Evolutionary conservation across 2,797 vertebrate species (phyloP), one percentile per base, ranked within the genome.

Genomic region (Myotis findleyi): DNA sequence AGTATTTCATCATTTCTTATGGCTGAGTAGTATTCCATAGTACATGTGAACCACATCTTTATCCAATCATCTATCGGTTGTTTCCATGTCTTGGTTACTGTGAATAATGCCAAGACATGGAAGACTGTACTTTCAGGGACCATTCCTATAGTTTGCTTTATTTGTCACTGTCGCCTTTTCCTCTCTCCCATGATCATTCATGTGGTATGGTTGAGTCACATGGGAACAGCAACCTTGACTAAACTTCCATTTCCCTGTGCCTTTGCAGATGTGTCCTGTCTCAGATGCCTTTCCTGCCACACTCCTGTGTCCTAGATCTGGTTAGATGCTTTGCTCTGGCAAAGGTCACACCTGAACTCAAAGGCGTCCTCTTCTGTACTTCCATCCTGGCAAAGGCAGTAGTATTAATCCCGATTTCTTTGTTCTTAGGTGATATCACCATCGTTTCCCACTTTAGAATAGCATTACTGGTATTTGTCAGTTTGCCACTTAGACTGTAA

Each of bases 321-420:
- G 91, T 87, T 76, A 89, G 86, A 83, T 89, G 51, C 49, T 69
- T 96, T 91, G 23, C 38, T 92, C 59, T 72, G 66, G 44, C 73
- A 88, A 92, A 95, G 75, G 64, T 66, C 93, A 92, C 73, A 81
- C 44, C 79, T 84, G 72, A 72, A 91, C 75, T 93, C 16, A 55
- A 30, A 62, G 75, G 75, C 27, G 16, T 27, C 44, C 23, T 80
- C 81, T 71, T 89, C 84, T 57, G 4, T 77, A 2, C 20, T 55
- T 73, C 66, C 71, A 12, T 49, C 23, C 62, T 77, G 66, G 25
- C 21, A 30, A 93, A 75, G 41, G 33, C 41, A 87, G 9, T 16
- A 8, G 86, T 72, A 21, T 62, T 66, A 41, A 80, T 55, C 18
- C 30, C 3, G 10, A 44, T 8, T 57, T 90, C 51, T 59, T 47